These are phyloP conservation scores for Acleris literana DNA, from an alignment of 2,888 invertebrate species.

Conservation along the genomic window DNA sequence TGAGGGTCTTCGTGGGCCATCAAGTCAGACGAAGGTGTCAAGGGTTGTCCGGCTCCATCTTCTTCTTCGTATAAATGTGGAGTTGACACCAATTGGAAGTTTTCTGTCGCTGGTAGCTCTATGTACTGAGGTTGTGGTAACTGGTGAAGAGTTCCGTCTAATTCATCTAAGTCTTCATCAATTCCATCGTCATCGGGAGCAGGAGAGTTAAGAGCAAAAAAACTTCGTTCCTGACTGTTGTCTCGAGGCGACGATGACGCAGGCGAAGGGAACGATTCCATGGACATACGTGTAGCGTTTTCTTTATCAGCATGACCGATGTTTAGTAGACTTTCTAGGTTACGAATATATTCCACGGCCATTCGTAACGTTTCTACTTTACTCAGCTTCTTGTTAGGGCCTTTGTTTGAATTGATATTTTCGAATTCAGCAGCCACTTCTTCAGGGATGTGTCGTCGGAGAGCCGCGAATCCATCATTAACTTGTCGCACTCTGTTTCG, in stretches of 20 bases:
- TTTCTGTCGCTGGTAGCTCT: constrained; percentile 83
- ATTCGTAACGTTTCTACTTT: constrained; percentile 95
- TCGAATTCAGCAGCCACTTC: constrained; percentile 89
- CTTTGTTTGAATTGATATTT: constrained; percentile 85
- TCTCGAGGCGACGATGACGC: constrained; percentile 79
- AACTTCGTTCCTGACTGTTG: constrained; percentile 80
- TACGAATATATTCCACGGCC: constrained; percentile 95
- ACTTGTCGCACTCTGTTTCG: constrained; percentile 96
- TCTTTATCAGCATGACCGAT: constrained; percentile 85
- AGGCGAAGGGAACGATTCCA: constrained; percentile 79
- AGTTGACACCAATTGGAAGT: constrained; percentile 85
- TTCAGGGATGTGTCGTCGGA: constrained; percentile 93
- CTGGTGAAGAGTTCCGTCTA: constrained; percentile 71
- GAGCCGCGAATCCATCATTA: constrained; percentile 94
- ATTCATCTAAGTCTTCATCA: constrained; percentile 67
- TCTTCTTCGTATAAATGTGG: constrained; percentile 85
- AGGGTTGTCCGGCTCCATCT: constrained; percentile 81
- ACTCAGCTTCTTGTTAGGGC: constrained; percentile 90
- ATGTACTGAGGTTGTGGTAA: constrained; percentile 84
- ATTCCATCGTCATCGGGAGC: constrained; percentile 74
- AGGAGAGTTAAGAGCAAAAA: constrained; percentile 74
- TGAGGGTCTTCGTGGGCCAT: constrained; percentile 77
- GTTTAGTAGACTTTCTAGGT: constrained; percentile 89
- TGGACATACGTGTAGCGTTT: constrained; percentile 66
- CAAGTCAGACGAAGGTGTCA: constrained; percentile 78